Percentiles rank a stretch among this genome's conserved stretches.
These are phyloP conservation scores for Linepithema humile DNA, from an alignment of 1,140 invertebrate species.

Conservation along the genomic window DNA sequence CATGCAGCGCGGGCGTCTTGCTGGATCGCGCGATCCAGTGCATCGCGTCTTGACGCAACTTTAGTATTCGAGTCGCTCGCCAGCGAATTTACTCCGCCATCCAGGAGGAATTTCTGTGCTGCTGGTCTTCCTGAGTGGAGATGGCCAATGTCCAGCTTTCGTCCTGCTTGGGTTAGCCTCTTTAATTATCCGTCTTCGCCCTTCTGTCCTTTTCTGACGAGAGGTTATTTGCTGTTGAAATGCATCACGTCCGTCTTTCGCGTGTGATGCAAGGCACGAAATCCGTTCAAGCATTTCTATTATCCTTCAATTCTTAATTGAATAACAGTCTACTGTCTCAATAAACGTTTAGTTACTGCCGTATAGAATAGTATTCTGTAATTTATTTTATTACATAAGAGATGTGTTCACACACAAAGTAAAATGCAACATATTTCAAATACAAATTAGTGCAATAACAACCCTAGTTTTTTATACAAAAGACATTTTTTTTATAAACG, in stretches of 20 bases:
- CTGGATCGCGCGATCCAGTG: slow-evolving; percentile 41
- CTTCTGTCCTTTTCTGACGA: slow-evolving; percentile 25
- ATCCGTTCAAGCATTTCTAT: slow-evolving; percentile 20
- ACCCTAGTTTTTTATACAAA: neutral
- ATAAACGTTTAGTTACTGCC: neutral
- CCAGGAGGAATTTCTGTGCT: slow-evolving; percentile 66
- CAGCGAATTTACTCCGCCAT: slow-evolving; percentile 58
- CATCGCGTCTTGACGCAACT: slow-evolving; percentile 36
- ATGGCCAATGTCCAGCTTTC: slow-evolving; percentile 75
- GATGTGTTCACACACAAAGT: neutral
- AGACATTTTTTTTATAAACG: no score
- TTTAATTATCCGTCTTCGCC: slow-evolving; percentile 75
- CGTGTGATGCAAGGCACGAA: slow-evolving; percentile 53
- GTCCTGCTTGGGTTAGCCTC: slow-evolving; percentile 69
- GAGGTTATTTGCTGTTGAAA: slow-evolving; percentile 33
- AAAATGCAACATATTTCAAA: neutral
- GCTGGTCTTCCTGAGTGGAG: slow-evolving; percentile 30
- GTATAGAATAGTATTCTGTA: neutral
- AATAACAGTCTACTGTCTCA: neutral
- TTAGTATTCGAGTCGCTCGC: slow-evolving; percentile 64
- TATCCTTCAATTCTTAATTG: slow-evolving; percentile 28
- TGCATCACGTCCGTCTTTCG: slow-evolving; percentile 56
- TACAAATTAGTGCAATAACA: neutral
- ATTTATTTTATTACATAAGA: neutral
- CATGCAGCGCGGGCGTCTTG: slow-evolving; percentile 43